Conservation (phyloP, 2,797 vertebrate species). For the Alauda arvensis region DNA sequence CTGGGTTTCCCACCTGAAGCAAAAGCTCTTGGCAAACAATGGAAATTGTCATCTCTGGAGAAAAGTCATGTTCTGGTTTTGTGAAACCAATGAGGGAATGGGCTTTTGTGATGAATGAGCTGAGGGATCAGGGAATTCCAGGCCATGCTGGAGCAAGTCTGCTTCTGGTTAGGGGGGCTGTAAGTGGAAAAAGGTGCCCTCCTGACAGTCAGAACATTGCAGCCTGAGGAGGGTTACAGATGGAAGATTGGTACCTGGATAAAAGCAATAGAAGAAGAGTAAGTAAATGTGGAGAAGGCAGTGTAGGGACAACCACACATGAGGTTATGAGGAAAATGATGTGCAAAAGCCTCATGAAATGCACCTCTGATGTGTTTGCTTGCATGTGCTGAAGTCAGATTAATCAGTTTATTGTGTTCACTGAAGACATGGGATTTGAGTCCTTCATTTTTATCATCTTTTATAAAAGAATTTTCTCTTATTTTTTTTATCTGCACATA, state of each 20-base stretch:
- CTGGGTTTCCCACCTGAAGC: background rate
- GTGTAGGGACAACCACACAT: background rate
- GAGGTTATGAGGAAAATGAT: background rate
- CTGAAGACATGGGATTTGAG: background rate
- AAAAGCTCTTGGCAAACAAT: background rate
- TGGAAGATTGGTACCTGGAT: background rate
- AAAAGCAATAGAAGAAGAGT: background rate
- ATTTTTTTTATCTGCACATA: background rate
- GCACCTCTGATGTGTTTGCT: background rate
- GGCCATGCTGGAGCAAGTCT: background rate
- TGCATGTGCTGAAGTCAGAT: background rate
- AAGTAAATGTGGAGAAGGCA: background rate
- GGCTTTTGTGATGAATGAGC: background rate
- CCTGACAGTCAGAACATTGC: background rate
- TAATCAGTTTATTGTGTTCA: background rate
- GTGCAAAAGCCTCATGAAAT: background rate
- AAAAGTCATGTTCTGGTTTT: background rate
- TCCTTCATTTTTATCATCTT: background rate
- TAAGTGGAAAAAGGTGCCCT: background rate
- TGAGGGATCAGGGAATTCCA: background rate
- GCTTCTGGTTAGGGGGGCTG: background rate
- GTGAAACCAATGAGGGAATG: background rate
- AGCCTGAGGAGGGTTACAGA: background rate
- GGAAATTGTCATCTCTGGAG: background rate
- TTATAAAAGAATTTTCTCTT: background rate